These are phyloP conservation scores for Gallinago stenura DNA, from an alignment of 2,797 vertebrate genomes.

Conservation along the genomic window DNA sequence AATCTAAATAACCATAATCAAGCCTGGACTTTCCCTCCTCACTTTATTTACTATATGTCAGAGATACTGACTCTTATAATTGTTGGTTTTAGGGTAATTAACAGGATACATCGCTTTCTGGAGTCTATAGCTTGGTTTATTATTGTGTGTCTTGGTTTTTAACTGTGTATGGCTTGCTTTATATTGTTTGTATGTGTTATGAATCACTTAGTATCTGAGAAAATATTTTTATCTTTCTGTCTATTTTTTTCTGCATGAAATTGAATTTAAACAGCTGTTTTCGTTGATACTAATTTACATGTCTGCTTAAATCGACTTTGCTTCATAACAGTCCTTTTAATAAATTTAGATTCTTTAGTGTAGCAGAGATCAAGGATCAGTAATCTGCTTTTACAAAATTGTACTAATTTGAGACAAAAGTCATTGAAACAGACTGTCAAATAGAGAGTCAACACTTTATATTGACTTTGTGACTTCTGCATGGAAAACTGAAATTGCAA, in stretches of 20 bases:
- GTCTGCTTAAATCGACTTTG: slow-evolving; percentile 30
- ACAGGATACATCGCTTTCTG: neutral
- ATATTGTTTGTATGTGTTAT: neutral
- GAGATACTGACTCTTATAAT: neutral
- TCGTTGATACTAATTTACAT: slow-evolving; percentile 1
- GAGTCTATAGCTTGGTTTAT: neutral
- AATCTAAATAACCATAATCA: neutral
- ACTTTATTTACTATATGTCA: neutral
- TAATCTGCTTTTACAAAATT: neutral
- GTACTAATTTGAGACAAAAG: neutral
- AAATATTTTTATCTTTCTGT: neutral
- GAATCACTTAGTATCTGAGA: neutral
- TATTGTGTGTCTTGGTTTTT: neutral
- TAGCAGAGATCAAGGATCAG: neutral
- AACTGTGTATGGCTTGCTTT: neutral
- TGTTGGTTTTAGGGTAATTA: neutral
- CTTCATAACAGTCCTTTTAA: neutral
- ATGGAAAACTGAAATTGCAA: neutral
- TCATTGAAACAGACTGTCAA: neutral
- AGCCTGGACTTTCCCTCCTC: neutral
- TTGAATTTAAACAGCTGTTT: slow-evolving; percentile 25
- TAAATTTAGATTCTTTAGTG: slow-evolving; percentile 4
- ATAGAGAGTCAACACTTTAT: neutral
- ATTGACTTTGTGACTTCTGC: neutral
- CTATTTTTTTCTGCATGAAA: neutral